A percentile compares a stretch with the other conserved stretches of the same genome.
phyloP scores from a whole-genome alignment of 2,888 invertebrate genomes.

The Morpho achilles region DNA sequence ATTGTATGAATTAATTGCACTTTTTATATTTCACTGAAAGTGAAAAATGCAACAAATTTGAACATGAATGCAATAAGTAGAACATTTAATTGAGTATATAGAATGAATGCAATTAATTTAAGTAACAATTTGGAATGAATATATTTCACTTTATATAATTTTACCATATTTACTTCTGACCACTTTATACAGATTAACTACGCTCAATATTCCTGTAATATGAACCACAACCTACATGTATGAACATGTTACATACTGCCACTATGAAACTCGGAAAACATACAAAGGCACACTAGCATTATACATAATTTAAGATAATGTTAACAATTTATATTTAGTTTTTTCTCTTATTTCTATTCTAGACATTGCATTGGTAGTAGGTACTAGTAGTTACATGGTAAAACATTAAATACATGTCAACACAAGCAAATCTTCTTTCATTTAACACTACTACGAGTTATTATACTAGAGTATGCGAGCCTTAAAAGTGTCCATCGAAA shows the following conservation, averaged over 20 bases:
- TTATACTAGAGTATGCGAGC: too few relatives aligned
- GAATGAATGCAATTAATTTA: too few relatives aligned
- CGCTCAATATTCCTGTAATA: conserved; percentile 8
- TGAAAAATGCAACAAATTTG: too few relatives aligned
- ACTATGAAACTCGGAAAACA: conserved; percentile 38
- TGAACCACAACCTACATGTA: conserved; percentile 8
- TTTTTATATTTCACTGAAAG: too few relatives aligned
- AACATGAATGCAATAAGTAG: neutral
- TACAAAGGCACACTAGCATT: conserved; percentile 56
- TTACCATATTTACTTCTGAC: conserved; percentile 9
- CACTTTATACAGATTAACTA: conserved; percentile 1
- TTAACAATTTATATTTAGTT: conserved; percentile 43
- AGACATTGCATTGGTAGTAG: conserved; percentile 63
- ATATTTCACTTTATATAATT: neutral
- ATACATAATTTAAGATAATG: conserved; percentile 44
- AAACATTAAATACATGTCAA: conserved; percentile 78
- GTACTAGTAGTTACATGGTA: conserved; percentile 69
- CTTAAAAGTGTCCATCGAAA: too few relatives aligned
- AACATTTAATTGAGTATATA: neutral
- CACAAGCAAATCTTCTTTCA: conserved; percentile 72
- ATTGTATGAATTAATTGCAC: too few relatives aligned
- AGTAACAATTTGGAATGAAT: too few relatives aligned
- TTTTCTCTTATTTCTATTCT: conserved; percentile 45
- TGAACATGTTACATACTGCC: conserved; percentile 7
- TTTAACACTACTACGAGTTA: conserved; percentile 46